Evolutionary conservation across 1,140 invertebrate species (phyloP).

Genomic region (Bombus breviceps): DNA sequence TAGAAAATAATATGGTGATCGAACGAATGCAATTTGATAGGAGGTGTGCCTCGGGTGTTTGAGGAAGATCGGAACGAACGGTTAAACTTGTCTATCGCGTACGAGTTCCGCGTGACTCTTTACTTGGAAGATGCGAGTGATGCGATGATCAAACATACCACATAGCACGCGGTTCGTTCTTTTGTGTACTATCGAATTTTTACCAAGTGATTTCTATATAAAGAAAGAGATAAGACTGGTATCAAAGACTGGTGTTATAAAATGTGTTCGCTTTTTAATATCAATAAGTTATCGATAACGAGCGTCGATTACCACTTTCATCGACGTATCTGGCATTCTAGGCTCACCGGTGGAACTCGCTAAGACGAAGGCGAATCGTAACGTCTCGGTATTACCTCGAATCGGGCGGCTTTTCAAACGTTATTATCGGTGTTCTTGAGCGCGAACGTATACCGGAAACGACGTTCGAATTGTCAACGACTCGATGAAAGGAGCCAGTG

Average conservation of each 20-base stretch:
- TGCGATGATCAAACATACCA: not conserved
- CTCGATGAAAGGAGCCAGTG: not conserved
- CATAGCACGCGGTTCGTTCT: not conserved
- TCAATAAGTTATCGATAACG: not conserved
- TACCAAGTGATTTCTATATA: not conserved
- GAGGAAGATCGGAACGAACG: not conserved
- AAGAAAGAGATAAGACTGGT: conserved; percentile 8
- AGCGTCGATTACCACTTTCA: not conserved
- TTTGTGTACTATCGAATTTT: not conserved
- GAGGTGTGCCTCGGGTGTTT: not conserved
- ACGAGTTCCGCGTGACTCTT: not conserved
- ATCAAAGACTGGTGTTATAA: not conserved
- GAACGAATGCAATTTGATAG: not conserved
- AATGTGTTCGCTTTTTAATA: not conserved
- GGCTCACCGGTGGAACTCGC: not conserved
- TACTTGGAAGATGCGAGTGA: not conserved
- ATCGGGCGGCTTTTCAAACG: not conserved
- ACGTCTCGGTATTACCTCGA: not conserved
- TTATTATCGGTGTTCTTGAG: not conserved
- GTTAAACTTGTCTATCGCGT: not conserved
- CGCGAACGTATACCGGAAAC: not conserved
- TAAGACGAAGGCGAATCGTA: not conserved
- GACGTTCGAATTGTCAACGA: not conserved
- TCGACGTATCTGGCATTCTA: not conserved
- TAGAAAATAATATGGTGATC: not conserved